Percentiles rank a stretch among this genome's conserved stretches.
phyloP scores from a whole-genome alignment of 2,888 invertebrate species.

The Apomyelois bistriatella region DNA sequence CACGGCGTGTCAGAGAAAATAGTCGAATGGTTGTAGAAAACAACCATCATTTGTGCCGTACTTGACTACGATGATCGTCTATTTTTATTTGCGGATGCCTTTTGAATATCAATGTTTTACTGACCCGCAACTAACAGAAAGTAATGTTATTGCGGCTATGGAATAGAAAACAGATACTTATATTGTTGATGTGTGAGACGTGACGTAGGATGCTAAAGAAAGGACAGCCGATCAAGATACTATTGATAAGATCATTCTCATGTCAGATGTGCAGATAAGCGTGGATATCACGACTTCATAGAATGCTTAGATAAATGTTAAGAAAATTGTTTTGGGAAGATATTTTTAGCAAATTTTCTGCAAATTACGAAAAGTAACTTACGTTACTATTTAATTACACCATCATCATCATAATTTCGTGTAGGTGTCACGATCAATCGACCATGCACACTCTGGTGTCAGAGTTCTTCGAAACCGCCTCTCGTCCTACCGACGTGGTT shows the following conservation, averaged over 20 bases:
- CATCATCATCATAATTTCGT: too few species aligned
- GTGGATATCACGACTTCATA: constrained; percentile 26
- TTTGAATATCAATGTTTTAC: constrained; percentile 47
- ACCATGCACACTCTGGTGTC: too few species aligned
- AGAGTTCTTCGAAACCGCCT: too few species aligned
- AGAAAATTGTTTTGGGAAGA: neutral
- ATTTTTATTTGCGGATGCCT: constrained; percentile 51
- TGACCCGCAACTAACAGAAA: constrained; percentile 53
- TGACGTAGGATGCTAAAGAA: constrained; percentile 25
- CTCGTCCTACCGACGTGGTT: too few species aligned
- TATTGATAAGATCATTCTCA: constrained; percentile 34
- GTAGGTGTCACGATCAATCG: too few species aligned
- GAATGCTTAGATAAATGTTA: neutral
- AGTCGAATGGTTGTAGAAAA: constrained; percentile 56
- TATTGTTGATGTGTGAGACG: neutral
- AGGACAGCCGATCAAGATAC: constrained; percentile 56
- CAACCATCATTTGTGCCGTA: constrained; percentile 51
- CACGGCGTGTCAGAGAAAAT: constrained; percentile 61
- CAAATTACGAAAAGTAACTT: too few species aligned
- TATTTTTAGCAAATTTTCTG: neutral
- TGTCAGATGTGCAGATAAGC: constrained; percentile 31
- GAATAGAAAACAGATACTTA: neutral
- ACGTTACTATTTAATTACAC: too few species aligned
- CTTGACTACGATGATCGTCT: constrained; percentile 40
- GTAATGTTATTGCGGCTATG: constrained; percentile 11